Base-by-base conservation (phyloP, 2,888 invertebrate genomes). In the Anarsia innoxiella region DNA sequence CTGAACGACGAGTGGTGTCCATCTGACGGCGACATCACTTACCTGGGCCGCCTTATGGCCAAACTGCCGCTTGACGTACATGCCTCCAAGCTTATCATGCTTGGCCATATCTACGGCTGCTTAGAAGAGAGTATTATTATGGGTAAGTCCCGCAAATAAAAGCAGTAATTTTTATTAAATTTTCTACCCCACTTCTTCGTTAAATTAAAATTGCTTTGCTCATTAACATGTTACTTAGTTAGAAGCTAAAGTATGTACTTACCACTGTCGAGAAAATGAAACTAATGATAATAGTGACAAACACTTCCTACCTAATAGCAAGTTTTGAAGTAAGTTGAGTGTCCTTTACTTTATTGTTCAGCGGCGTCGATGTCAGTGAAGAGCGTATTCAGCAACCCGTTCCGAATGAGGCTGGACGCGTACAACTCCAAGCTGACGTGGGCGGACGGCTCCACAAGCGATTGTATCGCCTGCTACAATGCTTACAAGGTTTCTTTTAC, bases 71-170 rank as follows among this genome's bases (percentile, higher is more conserved):
- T 98, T 0, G 93, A 96, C 65, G 91, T 96, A 15, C 88, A 88
- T 39, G 72, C 95, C 2, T 88, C 93, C 6, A 96, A 96, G 58
- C 78, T 98, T 8, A 93, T 98, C 39, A 84, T 95, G 40, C 77
- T 97, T 2, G 97, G 97, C 0, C 90, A 95, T 59, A 89, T 94
- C 34, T 97, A 93, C 59, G 94, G 94, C 37, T 89, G 94, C 27
- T 72, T 97, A 5, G 91, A 93, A 6, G 97, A 97, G 44, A 85
- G 92, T 11, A 87, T 97, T 36, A 91, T 96, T 37, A 97, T 98
- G 74, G 95, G 85, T 85, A 48, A 52, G 53, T 34, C 19, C n/a
- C n/a, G n/a, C n/a, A n/a, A n/a, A n/a, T n/a, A n/a, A n/a, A n/a
- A n/a, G n/a, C n/a, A n/a, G n/a, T n/a, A n/a, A n/a, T n/a, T n/a